Evolutionary conservation across 2,797 vertebrate species (phyloP), one percentile per base, ranked within the genome.

Genomic region (Odontamblyopus lacepedii): DNA sequence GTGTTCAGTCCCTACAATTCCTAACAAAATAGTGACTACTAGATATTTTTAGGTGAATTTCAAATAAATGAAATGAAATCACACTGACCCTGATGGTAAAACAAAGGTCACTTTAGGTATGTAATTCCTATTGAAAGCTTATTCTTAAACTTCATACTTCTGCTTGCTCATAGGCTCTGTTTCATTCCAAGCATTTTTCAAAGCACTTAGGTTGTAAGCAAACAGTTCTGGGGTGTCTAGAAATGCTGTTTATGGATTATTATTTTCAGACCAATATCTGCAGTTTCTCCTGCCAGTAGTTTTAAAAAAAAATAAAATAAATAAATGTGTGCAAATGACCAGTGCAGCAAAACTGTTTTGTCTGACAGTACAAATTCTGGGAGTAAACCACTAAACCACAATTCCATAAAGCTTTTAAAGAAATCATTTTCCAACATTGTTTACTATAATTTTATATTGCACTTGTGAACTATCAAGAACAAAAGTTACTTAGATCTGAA

Each of bases 381-480:
- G 68, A 71, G 60, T 83, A 69, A 85, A 88, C 77, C 89, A 85
- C 85, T 83, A 76, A 63, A 67, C 77, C 74, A 38, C 35, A 38
- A 48, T 48, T 48, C 44, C 13, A 48, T 48, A 48, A 48, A 48
- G 44, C 44, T 48, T 48, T 48, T 44, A 44, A 44, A 44, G 1
- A 48, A 48, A 48, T 4, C 1, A 48, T 15, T 15, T 15, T 48
- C 70, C 72, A 73, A 1, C 16, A 1, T 79, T 74, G 61, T 85
- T 85, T 78, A 71, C 76, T 81, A 83, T 76, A 73, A 72, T 67
- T 19, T 77, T 88, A 81, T 79, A 87, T 89, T 85, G 83, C 87
- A 90, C 81, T 88, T 80, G 0, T 78, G 7, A 48, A 85, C 69
- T 55, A 67, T 35, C 63, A 66, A 23, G 23, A 23, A 79, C 63